Conservation (phyloP, 2,888 invertebrate genomes). For the Gastracanthus pulcherrimus region DNA sequence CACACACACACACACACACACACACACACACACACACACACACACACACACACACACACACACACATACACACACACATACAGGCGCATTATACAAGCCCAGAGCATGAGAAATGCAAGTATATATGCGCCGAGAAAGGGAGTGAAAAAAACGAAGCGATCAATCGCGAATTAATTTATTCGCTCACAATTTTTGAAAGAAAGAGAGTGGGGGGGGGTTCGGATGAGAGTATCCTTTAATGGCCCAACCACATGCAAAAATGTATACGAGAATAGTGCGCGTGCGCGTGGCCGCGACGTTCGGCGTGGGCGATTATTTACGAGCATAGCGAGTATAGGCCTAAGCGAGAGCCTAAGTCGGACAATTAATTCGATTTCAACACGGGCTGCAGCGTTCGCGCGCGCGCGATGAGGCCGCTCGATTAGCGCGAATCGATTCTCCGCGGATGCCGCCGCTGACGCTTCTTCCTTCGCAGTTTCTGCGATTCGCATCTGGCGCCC, state of each 20-base stretch:
- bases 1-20: background rate
- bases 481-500: background rate
- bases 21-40: background rate
- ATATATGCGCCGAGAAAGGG: too few species aligned
- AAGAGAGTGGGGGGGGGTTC: too few species aligned
- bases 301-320: slow-evolving; percentile 68
- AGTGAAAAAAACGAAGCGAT: slow-evolving; percentile 19
- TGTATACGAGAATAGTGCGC: background rate
- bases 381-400: background rate
- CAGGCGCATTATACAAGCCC: background rate
- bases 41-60: too few species aligned
- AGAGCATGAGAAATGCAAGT: background rate
- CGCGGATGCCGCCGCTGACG: too few species aligned
- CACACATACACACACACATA: background rate
- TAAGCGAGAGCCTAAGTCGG: slow-evolving; percentile 47
- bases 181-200: slow-evolving; percentile 4
- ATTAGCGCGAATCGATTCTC: slow-evolving; percentile 30
- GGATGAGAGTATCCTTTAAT: too few species aligned
- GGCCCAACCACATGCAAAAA: slow-evolving; percentile 28
- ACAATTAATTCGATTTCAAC: slow-evolving; percentile 64
- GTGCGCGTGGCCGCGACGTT: slow-evolving; percentile 28
- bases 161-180: slow-evolving; percentile 44
- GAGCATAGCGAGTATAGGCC: slow-evolving; percentile 62
- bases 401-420: background rate
- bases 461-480: background rate